Evolutionary conservation across 2,113 vertebrate genomes (phyloP).

Genomic region (Sarotherodon lohbergeri): DNA sequence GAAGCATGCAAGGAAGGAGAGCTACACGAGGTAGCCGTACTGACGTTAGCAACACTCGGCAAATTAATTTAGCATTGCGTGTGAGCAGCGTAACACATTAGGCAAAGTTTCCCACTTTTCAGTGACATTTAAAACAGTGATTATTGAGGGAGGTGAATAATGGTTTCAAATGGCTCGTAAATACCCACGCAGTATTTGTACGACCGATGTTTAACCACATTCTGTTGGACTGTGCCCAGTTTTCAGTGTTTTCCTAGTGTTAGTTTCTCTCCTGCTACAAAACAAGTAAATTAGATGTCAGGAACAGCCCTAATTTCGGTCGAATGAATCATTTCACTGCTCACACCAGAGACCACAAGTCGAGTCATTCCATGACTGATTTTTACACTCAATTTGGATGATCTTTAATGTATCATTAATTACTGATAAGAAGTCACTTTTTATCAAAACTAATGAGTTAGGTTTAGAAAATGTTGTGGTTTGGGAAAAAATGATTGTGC

Average conservation of each 20-base stretch:
- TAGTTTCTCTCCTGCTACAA: neutral
- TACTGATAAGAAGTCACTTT: neutral
- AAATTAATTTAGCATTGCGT: neutral
- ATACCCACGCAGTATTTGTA: neutral
- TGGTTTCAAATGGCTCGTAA: neutral
- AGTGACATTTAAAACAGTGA: neutral
- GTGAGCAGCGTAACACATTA: neutral
- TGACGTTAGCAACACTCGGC: neutral
- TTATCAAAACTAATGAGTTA: neutral
- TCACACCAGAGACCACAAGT: neutral
- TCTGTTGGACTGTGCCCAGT: neutral
- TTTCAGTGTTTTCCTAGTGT: neutral
- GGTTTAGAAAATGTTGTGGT: neutral
- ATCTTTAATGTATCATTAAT: neutral
- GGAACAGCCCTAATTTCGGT: neutral
- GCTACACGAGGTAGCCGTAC: neutral
- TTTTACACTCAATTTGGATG: neutral
- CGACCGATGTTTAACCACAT: neutral
- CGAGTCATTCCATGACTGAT: neutral
- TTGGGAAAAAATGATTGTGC: neutral
- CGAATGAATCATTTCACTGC: neutral
- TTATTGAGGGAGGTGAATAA: neutral
- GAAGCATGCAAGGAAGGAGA: neutral
- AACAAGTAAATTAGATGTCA: neutral
- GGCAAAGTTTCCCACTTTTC: neutral